phyloP scores from a whole-genome alignment of 2,888 invertebrate species.

The Smittia sp. region DNA sequence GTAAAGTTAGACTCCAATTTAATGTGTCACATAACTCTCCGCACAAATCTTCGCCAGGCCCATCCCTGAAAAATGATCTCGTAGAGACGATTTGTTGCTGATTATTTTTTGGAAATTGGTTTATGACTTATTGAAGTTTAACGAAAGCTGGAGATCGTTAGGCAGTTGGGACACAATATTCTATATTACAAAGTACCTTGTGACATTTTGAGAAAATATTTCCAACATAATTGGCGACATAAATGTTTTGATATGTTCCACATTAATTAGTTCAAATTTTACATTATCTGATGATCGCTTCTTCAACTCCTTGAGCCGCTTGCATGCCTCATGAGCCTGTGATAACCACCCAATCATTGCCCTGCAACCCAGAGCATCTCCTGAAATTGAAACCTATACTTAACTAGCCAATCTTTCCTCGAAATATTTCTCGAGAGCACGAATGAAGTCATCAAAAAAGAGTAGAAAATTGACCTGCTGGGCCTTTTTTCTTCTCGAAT shows the following conservation, averaged over 20 bases:
- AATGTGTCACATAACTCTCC: slow-evolving; percentile 2
- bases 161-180: no score
- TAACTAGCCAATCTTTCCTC: neutral
- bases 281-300: neutral
- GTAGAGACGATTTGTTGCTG: neutral
- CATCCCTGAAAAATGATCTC: slow-evolving; percentile 6
- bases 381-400: neutral
- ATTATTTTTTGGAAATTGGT: slow-evolving; percentile 7
- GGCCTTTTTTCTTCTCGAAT: neutral
- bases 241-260: no score
- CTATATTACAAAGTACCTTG: no score
- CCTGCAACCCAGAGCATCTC: no score
- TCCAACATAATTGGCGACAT: no score
- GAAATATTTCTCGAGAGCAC: neutral
- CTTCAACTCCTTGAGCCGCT: no score
- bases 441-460: slow-evolving; percentile 17
- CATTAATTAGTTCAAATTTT: no score
- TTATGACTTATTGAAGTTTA: neutral
- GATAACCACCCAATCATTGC: no score
- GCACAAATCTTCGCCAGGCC: neutral
- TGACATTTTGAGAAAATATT: no score
- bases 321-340: no score
- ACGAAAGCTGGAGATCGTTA: no score
- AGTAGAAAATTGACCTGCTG: slow-evolving; percentile 19
- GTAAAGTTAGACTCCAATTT: neutral